phyloP scores from a whole-genome alignment of 2,797 vertebrate species.

The Oophaga sylvatica region DNA sequence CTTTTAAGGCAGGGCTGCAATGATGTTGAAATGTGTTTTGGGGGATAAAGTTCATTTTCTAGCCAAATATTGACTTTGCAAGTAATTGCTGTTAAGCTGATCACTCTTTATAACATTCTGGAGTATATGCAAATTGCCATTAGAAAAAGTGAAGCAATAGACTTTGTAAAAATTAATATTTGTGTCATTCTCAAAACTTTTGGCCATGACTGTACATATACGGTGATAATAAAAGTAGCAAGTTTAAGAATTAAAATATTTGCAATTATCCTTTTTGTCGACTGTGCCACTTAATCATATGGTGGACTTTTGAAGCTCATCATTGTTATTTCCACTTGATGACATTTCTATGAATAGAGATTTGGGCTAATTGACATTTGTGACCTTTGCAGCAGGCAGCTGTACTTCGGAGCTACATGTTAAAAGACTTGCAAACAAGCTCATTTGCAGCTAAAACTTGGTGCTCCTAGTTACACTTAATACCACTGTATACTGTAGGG shows the following conservation, averaged over 20 bases:
- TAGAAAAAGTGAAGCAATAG: no score
- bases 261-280: not conserved
- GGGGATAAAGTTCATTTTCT: no score
- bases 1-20: no score
- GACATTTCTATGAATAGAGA: not conserved
- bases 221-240: no score
- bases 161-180: no score
- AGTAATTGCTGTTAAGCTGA: no score
- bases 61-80: no score
- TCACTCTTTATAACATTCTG: no score
- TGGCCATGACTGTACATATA: not conserved
- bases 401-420: not conserved
- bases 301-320: not conserved
- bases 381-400: constrained; percentile 4
- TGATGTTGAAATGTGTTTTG: no score
- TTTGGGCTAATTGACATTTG: not conserved
- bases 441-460: not conserved
- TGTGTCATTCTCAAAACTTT: no score
- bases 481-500: not conserved
- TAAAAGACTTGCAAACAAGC: not conserved
- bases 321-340: not conserved
- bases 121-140: no score
- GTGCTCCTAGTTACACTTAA: not conserved
- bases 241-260: no score
- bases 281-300: not conserved